A percentile compares a stretch with the other conserved stretches of the same genome.
phyloP scores from a whole-genome alignment of 2,113 vertebrate species.

The Urocynchramus pylzowi region DNA sequence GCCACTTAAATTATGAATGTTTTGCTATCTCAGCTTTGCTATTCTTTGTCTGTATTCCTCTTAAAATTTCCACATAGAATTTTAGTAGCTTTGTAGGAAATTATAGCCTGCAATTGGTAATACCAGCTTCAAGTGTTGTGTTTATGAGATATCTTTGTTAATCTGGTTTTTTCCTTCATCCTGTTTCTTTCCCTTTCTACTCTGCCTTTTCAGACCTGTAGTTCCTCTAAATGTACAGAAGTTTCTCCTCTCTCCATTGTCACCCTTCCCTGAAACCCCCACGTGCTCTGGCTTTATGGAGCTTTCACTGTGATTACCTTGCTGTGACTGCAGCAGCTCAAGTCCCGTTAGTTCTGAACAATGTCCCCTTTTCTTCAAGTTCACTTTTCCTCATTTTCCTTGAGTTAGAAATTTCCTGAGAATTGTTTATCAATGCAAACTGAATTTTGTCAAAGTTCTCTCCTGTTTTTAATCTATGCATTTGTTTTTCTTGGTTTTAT shows the following conservation, averaged over 20 bases:
- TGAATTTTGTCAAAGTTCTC: background rate
- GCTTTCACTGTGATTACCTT: background rate
- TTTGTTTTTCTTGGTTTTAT: background rate
- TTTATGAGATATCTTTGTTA: background rate
- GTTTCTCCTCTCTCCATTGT: background rate
- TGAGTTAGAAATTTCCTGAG: background rate
- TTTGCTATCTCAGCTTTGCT: background rate
- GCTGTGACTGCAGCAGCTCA: background rate
- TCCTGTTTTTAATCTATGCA: background rate
- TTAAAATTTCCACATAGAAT: background rate
- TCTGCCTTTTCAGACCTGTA: background rate
- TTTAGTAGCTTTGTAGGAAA: background rate
- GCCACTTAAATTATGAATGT: background rate
- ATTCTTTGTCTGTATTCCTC: background rate
- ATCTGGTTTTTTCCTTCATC: background rate
- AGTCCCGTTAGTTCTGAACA: background rate
- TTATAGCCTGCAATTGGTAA: background rate
- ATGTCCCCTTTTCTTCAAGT: background rate
- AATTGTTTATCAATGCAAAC: background rate
- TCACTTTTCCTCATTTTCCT: background rate
- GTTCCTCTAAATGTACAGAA: background rate
- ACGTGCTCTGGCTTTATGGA: background rate
- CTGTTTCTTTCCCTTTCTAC: background rate
- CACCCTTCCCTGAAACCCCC: background rate
- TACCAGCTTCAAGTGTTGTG: background rate